Evolutionary conservation across 37 sponge, comb jelly and placozoan genomes (phyloP).

Genomic region (Hormiphora californensis): DNA sequence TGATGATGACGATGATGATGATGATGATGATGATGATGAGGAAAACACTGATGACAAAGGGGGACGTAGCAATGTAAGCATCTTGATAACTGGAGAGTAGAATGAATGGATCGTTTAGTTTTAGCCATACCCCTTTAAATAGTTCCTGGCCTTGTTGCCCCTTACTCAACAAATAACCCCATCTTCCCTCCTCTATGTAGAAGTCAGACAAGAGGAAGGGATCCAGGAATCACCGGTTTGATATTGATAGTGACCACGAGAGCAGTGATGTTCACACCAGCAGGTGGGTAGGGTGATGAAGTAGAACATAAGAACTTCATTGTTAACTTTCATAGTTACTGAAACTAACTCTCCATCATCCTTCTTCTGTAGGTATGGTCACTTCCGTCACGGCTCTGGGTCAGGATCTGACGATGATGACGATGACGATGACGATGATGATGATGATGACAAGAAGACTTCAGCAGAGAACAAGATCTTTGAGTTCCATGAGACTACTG

Average conservation of each 20-base stretch:
- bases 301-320: background rate
- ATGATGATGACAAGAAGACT: background rate
- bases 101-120: background rate
- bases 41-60: background rate
- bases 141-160: background rate
- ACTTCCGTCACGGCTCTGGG: background rate
- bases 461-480: no score
- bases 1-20: background rate
- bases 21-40: background rate
- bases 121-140: background rate
- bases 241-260: background rate
- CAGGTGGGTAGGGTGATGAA: background rate
- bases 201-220: background rate
- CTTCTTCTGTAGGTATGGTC: background rate
- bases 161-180: background rate
- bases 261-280: background rate
- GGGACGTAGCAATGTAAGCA: background rate
- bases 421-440: background rate
- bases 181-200: no score
- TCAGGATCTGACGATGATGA: background rate
- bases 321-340: background rate
- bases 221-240: background rate
- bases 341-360: background rate
- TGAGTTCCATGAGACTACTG: background rate
- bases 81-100: no score